A percentile compares a stretch with the other conserved stretches of the same genome.
These are phyloP conservation scores for Astatotilapia flaviijosephi DNA, from an alignment of 2,113 vertebrate species.

Conservation along the genomic window DNA sequence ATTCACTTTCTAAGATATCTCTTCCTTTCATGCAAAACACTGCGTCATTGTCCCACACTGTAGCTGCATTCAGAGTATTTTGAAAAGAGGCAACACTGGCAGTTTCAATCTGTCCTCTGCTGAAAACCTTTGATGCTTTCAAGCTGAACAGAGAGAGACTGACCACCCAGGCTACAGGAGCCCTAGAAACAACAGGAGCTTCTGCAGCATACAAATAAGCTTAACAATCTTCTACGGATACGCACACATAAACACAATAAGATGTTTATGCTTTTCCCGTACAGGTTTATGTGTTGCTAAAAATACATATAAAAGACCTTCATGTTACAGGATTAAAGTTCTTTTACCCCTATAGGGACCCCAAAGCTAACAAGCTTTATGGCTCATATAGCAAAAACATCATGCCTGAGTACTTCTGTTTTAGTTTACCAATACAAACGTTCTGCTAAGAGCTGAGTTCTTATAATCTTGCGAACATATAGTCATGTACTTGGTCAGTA, in stretches of 20 bases:
- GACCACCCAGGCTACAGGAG: constrained; percentile 18
- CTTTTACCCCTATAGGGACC: neutral
- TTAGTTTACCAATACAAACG: neutral
- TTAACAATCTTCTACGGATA: neutral
- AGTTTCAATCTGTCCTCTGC: neutral
- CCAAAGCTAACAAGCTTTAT: neutral
- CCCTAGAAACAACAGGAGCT: constrained; percentile 13
- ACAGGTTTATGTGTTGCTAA: neutral
- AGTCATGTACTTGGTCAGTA: neutral
- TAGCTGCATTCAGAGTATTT: neutral
- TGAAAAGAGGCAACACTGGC: neutral
- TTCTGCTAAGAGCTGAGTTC: neutral
- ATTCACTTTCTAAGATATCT: neutral
- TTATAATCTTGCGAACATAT: neutral
- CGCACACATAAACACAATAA: neutral
- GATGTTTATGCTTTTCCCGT: neutral
- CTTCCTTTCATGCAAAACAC: neutral
- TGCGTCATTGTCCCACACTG: neutral
- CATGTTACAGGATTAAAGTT: neutral
- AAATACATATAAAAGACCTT: neutral
- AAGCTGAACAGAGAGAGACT: constrained; percentile 7
- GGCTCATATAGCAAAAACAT: neutral
- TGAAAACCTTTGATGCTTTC: constrained; percentile 22
- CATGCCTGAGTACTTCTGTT: neutral
- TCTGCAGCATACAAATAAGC: constrained; percentile 30